Conservation (phyloP, 2,113 vertebrate genomes). For the Pangasianodon hypophthalmus region DNA sequence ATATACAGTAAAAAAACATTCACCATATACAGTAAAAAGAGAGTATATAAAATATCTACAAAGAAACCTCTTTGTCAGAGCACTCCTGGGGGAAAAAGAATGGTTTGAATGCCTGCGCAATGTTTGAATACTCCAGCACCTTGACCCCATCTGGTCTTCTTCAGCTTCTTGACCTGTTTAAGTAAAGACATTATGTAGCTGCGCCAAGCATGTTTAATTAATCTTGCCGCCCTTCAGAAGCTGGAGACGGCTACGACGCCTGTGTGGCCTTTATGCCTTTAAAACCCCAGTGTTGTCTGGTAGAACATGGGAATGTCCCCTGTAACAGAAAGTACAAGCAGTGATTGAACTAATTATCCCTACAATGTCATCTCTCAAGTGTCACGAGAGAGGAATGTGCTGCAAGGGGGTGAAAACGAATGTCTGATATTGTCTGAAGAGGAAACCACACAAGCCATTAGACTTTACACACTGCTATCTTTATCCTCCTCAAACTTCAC, state of each 20-base stretch:
- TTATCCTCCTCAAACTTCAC: neutral
- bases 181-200: neutral
- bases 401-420: constrained; percentile 62
- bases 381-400: constrained; percentile 70
- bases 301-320: constrained; percentile 53
- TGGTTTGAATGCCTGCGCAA: neutral
- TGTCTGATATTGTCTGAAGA: constrained; percentile 65
- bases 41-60: neutral
- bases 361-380: constrained; percentile 70
- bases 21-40: neutral
- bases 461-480: constrained; percentile 24
- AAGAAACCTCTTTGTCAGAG: neutral
- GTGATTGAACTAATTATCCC: constrained; percentile 73
- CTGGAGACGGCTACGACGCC: neutral
- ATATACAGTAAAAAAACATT: neutral
- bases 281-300: constrained; percentile 61
- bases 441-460: constrained; percentile 57
- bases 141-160: constrained; percentile 25
- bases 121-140: neutral
- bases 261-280: neutral
- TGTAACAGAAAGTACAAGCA: constrained; percentile 66
- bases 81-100: neutral
- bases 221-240: neutral
- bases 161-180: neutral
- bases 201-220: neutral